Percentiles rank a stretch among this genome's conserved stretches.
These are phyloP conservation scores for Falco cherrug DNA, from an alignment of 2,797 vertebrate species.

Conservation along the genomic window DNA sequence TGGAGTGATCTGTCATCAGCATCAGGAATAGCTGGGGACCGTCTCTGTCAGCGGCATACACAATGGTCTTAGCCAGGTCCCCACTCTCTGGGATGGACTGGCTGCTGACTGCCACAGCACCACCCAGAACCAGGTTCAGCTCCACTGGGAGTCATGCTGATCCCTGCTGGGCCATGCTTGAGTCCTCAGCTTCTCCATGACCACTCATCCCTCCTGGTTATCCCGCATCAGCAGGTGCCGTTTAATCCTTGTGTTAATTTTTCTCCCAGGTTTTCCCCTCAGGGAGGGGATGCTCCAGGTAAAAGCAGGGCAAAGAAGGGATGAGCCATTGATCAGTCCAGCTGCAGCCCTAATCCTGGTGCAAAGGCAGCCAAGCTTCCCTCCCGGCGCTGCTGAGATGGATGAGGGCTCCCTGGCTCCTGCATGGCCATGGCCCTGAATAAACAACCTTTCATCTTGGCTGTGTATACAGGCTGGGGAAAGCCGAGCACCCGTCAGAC, in stretches of 20 bases:
- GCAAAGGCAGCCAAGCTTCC: not conserved
- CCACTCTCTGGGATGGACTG: not conserved
- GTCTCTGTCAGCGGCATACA: not conserved
- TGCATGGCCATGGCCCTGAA: not conserved
- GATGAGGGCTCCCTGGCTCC: not conserved
- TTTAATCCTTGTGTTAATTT: accelerated
- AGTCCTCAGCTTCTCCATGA: not conserved
- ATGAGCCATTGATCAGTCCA: not conserved
- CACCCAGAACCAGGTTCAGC: not conserved
- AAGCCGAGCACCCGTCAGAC: not conserved
- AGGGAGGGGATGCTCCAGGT: not conserved
- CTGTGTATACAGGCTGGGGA: not conserved
- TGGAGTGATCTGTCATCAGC: not conserved
- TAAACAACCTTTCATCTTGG: not conserved
- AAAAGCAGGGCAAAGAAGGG: not conserved
- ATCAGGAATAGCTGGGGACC: not conserved
- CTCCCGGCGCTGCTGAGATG: not conserved
- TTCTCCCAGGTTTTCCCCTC: accelerated
- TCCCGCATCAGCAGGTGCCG: not conserved
- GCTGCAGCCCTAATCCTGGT: not conserved
- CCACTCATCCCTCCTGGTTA: not conserved
- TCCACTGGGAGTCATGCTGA: not conserved
- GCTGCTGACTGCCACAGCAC: not conserved
- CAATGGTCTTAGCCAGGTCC: not conserved
- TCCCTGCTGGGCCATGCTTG: not conserved